phyloP scores from a whole-genome alignment of 2,888 invertebrate species.

The Crossocerus cetratus region DNA sequence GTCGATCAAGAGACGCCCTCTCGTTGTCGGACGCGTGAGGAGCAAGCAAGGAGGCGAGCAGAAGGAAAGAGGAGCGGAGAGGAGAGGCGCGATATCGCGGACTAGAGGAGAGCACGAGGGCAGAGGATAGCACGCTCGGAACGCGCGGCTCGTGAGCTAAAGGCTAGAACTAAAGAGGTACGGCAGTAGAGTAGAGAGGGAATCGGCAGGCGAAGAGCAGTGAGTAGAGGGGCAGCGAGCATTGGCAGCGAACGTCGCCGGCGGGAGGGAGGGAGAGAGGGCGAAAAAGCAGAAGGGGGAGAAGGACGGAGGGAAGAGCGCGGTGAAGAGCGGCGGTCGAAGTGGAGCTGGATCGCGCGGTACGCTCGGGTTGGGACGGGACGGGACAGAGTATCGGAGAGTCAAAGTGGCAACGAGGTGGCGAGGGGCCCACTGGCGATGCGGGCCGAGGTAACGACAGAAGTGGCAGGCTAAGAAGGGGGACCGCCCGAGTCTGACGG shows the following conservation, averaged over 20 bases:
- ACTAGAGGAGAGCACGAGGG: not conserved
- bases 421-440: not conserved
- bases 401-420: constrained; percentile 6
- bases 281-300: not conserved
- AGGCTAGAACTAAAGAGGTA: constrained; percentile 5
- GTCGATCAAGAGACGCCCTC: constrained; percentile 16
- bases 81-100: no score
- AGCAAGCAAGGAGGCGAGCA: not conserved
- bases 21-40: not conserved
- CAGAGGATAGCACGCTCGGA: not conserved
- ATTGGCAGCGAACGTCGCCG: constrained; percentile 4
- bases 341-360: not conserved
- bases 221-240: constrained; percentile 2
- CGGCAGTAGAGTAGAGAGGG: constrained; percentile 2
- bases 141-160: not conserved
- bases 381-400: not conserved
- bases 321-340: constrained; percentile 4
- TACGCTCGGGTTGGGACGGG: not conserved
- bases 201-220: not conserved
- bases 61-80: no score
- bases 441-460: constrained; percentile 2
- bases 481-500: not conserved
- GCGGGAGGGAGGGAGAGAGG: not conserved
- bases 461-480: not conserved
- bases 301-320: not conserved